A percentile compares a stretch with the other conserved stretches of the same genome.
Evolutionary conservation across 2,113 vertebrate genomes (phyloP).

Genomic region (Trematomus loennbergii): DNA sequence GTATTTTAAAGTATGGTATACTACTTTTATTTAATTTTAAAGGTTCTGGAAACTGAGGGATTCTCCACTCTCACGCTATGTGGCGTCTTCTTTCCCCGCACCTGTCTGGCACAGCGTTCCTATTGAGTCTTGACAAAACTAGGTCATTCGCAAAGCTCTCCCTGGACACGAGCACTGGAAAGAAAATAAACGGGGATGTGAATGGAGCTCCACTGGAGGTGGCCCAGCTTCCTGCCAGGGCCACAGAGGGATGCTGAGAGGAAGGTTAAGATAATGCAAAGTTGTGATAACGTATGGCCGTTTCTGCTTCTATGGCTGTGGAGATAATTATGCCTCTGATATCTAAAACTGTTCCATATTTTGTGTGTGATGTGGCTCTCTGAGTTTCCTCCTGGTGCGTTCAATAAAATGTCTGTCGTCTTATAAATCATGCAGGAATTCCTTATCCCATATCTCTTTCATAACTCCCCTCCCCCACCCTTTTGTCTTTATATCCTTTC

Average conservation of each 20-base stretch:
- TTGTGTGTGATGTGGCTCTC: constrained; percentile 34
- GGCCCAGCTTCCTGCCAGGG: constrained; percentile 69
- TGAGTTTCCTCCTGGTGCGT: constrained; percentile 43
- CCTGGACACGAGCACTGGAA: constrained; percentile 62
- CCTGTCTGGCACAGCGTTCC: constrained; percentile 70
- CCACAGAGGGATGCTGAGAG: constrained; percentile 55
- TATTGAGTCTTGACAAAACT: constrained; percentile 80
- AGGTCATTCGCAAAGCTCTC: constrained; percentile 77
- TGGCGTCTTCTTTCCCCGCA: constrained; percentile 42
- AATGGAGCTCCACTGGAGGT: constrained; percentile 65
- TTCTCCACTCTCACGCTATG: constrained; percentile 60
- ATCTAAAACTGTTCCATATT: constrained; percentile 24
- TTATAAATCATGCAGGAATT: constrained; percentile 57
- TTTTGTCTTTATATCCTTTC: constrained; percentile 17
- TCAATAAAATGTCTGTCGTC: constrained; percentile 53
- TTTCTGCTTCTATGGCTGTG: constrained; percentile 14
- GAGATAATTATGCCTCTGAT: constrained; percentile 19
- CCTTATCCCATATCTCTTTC: constrained; percentile 37
- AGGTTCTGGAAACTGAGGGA: constrained; percentile 12
- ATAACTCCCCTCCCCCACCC: not conserved
- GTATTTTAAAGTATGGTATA: not conserved
- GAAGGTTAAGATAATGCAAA: constrained; percentile 52
- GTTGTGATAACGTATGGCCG: constrained; percentile 44
- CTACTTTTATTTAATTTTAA: not conserved
- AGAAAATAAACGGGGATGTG: constrained; percentile 74